Conservation (phyloP, 2,797 vertebrate genomes). For the Enteromius unitaeniatus region DNA sequence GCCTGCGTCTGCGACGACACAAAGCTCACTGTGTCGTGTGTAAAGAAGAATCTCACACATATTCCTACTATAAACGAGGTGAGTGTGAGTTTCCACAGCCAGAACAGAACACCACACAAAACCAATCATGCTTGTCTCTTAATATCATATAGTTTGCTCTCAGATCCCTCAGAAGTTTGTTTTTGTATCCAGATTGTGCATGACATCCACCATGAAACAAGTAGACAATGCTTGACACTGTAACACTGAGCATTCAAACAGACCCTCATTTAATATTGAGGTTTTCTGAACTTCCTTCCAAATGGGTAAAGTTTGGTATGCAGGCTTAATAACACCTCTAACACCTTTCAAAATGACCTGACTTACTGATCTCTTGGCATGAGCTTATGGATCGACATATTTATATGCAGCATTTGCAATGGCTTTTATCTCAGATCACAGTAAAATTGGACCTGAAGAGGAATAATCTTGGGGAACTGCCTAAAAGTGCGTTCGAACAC, state of each 20-base stretch:
- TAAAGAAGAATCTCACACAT: constrained; percentile 79
- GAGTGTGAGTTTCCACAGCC: constrained; percentile 52
- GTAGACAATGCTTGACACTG: not conserved
- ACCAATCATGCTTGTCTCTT: not conserved
- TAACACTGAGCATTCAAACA: not conserved
- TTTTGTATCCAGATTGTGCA: not conserved
- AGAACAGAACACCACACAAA: not conserved
- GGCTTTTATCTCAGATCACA: constrained; percentile 76
- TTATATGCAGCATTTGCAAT: not conserved
- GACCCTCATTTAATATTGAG: not conserved
- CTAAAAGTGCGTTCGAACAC: constrained; percentile 74
- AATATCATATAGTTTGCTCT: not conserved
- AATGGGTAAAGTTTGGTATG: not conserved
- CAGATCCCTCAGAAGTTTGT: not conserved
- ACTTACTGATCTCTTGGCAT: not conserved
- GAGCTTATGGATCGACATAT: not conserved
- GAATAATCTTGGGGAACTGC: constrained; percentile 79
- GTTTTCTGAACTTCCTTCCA: not conserved
- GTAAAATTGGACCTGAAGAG: constrained; percentile 83
- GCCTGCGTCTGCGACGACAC: constrained; percentile 83
- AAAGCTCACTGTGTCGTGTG: constrained; percentile 77
- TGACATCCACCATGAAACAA: not conserved
- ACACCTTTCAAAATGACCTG: not conserved
- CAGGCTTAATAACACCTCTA: not conserved
- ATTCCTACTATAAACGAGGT: constrained; percentile 86